A percentile compares a stretch with the other conserved stretches of the same genome.
Conservation (phyloP, 1,140 invertebrate genomes). For the Drosophila quadrilineata region DNA sequence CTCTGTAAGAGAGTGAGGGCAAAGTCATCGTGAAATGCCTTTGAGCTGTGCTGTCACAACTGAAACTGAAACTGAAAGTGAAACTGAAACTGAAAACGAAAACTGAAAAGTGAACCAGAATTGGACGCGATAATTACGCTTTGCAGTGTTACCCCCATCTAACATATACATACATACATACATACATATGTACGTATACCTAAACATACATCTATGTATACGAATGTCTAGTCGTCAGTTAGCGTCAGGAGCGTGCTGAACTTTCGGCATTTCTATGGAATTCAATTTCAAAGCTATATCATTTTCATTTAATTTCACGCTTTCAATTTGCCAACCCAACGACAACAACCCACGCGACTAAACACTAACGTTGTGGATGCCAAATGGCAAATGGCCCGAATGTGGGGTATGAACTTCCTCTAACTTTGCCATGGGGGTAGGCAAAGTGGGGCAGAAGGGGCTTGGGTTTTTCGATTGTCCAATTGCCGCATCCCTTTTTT, state of each 20-base stretch:
- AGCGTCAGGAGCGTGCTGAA: slow-evolving; percentile 25
- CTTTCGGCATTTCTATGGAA: slow-evolving; percentile 73
- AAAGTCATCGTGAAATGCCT: not conserved
- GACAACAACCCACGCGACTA: slow-evolving; percentile 32
- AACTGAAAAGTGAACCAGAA: slow-evolving; percentile 1
- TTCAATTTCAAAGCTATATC: slow-evolving; percentile 77
- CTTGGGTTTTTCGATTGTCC: slow-evolving; percentile 13
- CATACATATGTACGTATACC: too few species aligned
- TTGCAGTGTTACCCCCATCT: too few species aligned
- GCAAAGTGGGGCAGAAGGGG: not conserved
- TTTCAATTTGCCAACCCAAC: slow-evolving; percentile 62
- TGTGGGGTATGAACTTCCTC: too few species aligned
- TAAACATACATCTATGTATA: too few species aligned
- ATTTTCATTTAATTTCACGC: slow-evolving; percentile 77
- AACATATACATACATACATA: too few species aligned
- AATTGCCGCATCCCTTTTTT: slow-evolving; percentile 3
- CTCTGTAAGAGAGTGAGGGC: not conserved
- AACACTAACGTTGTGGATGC: slow-evolving; percentile 5
- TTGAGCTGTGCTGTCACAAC: too few species aligned
- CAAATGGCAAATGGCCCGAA: too few species aligned
- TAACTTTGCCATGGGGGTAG: too few species aligned
- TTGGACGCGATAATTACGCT: slow-evolving; percentile 22
- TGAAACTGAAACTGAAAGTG: not conserved
- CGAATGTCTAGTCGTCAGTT: too few species aligned
- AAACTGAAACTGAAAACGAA: slow-evolving; percentile 15